Evolutionary conservation across 1,140 invertebrate genomes (phyloP), one percentile per base, ranked within the genome.

Genomic region (Megalopta genalis): DNA sequence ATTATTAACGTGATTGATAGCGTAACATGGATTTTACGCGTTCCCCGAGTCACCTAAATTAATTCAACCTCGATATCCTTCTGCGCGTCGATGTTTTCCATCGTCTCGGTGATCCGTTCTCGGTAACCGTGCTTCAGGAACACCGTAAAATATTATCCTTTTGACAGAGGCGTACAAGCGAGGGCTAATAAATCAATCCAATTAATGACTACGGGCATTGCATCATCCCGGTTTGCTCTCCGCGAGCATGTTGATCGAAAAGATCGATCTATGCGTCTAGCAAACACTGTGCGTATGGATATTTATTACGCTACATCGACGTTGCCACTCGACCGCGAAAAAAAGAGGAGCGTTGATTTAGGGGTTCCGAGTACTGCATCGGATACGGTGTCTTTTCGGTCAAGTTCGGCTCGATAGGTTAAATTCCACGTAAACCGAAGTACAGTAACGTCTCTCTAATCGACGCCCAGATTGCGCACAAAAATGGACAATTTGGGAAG

Each of bases 141-240:
- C 54, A 57, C 54, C 21, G 54, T 57, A 57, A 57, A n/a, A 57
- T 57, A 57, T 57, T 57, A 57, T 57, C 54, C 54, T 57, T 57
- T 57, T 57, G 54, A 57, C 54, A 57, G 54, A n/a, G n/a, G 21
- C 54, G 54, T 57, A 57, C 21, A n/a, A 57, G 54, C 8, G 54
- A 57, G 54, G 21, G 54, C 54, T 57, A 57, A 57, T 57, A 57
- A 57, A 57, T 57, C 54, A 57, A 57, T 57, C 54, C 54, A 57
- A 57, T 57, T 57, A 57, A 57, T 57, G 54, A 57, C 54, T n/a
- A n/a, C 54, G 54, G 21, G 21, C 54, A 57, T 57, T 57, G 54
- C 54, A 57, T n/a, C 54, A 57, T 57, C 54, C 54, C 54, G 18
- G 6, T n/a, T 57, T 57, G 54, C 54, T n/a, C 54, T 57, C 54